Evolutionary conservation across 2,113 vertebrate species (phyloP), one percentile per base, ranked within the genome.

Genomic region (Tragelaphus scriptus): DNA sequence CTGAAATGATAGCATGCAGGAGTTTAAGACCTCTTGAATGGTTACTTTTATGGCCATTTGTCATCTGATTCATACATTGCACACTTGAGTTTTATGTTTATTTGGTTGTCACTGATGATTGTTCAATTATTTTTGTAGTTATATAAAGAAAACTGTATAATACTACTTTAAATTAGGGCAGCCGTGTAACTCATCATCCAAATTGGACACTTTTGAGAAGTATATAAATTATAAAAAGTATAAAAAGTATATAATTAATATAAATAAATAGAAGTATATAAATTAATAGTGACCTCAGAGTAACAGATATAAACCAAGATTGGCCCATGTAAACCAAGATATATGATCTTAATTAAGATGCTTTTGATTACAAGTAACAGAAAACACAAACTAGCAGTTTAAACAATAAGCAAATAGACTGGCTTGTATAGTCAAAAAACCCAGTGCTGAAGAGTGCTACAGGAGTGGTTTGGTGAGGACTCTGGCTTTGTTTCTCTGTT

Each of bases 351-450:
- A 68, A 89, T 65, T 85, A 36, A 25, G 28, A 65, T 85, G 59
- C n/a, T 80, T 96, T 97, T 94, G 47, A 91, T 95, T 58, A 23
- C 26, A 75, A 91, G n/a, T 91, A 96, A 90, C 59, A 93, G 95
- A 94, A 95, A 92, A 95, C 36, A 96, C 36, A 90, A 56, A 53
- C 32, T 95, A 68, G 40, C 30, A 88, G 49, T 40, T 82, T 84
- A 93, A 82, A 85, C 79, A 81, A 14, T 55, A 82, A 95, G n/a
- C 19, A 7, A 93, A 56, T 96, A 10, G 68, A 53, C 61, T 95
- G 28, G 15, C 11, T 95, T 97, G 36, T 65, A 7, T 84, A 53
- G 81, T 28, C 23, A 17, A 53, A 90, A 77, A 86, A 11, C 17
- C 28, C 47, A 90, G 30, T 65, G 80, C 82, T 94, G 77, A 16